Evolutionary conservation across 2,113 vertebrate species (phyloP).

Genomic region (Mastomys coucha): DNA sequence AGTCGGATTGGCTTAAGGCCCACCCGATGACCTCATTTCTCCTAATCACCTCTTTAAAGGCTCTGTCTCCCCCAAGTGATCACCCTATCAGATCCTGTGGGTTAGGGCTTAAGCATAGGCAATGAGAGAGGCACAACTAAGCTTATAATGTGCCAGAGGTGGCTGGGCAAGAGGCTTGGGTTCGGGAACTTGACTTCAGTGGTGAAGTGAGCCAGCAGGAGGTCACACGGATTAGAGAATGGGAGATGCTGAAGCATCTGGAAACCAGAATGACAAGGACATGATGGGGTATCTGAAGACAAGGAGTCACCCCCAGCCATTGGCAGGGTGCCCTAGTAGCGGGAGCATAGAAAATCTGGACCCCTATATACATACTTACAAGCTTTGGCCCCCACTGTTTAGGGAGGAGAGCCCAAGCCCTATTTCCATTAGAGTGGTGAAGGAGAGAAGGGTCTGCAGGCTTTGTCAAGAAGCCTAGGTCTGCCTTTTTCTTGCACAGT

Average conservation of each 20-base stretch:
- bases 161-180: background rate
- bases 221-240: background rate
- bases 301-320: too few species aligned
- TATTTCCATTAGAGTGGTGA: rapidly evolving
- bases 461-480: background rate
- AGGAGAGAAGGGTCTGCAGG: rapidly evolving
- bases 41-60: background rate
- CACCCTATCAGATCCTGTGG: background rate
- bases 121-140: background rate
- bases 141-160: background rate
- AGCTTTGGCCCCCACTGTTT: background rate
- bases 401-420: background rate
- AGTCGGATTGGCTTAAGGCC: background rate
- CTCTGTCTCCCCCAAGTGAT: background rate
- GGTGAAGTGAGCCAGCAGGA: too few species aligned
- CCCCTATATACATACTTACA: rapidly evolving
- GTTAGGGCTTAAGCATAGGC: background rate
- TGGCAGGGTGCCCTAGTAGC: background rate
- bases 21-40: background rate
- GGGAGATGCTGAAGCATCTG: background rate
- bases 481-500: background rate
- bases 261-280: too few species aligned
- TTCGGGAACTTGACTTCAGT: background rate
- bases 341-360: background rate
- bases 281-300: too few species aligned